Evolutionary conservation across 23 tunicate species (phyloP).

Genomic region (Diplosoma virens): DNA sequence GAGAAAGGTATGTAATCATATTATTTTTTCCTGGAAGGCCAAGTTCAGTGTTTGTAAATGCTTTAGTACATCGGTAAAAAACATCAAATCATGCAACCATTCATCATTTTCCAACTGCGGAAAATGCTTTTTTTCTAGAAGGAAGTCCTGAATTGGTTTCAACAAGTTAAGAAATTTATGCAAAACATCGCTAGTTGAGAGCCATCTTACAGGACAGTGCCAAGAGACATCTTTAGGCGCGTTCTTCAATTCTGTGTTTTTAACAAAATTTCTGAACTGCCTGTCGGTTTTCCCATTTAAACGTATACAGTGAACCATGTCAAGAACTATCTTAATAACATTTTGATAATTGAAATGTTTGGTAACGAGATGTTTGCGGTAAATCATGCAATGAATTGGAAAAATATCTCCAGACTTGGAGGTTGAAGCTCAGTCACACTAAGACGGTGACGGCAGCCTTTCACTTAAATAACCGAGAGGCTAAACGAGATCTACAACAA

Average conservation of each 20-base stretch:
- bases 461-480: too few species aligned
- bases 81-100: conserved; percentile 43
- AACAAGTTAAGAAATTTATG: too few species aligned
- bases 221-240: too few species aligned
- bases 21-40: conserved; percentile 49
- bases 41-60: conserved; percentile 44
- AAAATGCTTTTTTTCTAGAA: conserved; percentile 39
- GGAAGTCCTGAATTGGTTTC: conserved; percentile 6
- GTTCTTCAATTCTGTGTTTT: conserved; percentile 32
- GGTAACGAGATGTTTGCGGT: conserved; percentile 35
- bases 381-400: conserved; percentile 35
- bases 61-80: conserved; percentile 45
- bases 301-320: conserved; percentile 33
- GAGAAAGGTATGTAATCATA: conserved; percentile 40
- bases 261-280: conserved; percentile 27
- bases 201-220: too few species aligned
- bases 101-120: too few species aligned
- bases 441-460: too few species aligned
- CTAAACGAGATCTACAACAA: too few species aligned
- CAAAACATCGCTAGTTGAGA: conserved; percentile 55
- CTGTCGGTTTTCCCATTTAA: conserved; percentile 28
- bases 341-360: conserved; percentile 33
- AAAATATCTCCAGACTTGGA: too few species aligned
- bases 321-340: conserved; percentile 39
- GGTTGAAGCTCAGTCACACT: too few species aligned